phyloP scores from a whole-genome alignment of 2,888 invertebrate genomes.

The Hypomecis atomaria region DNA sequence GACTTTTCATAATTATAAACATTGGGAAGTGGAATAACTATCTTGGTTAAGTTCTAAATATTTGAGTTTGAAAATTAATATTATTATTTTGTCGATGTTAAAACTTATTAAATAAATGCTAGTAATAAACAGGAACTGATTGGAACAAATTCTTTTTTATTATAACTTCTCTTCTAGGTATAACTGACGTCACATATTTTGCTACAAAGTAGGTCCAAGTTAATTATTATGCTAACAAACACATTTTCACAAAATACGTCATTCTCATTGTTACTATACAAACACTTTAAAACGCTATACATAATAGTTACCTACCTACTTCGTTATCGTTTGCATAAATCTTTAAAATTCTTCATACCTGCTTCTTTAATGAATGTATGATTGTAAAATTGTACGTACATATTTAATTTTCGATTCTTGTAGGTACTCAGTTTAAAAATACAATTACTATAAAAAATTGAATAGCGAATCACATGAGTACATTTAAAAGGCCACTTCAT shows the following conservation, averaged over 20 bases:
- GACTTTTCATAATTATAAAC: not conserved
- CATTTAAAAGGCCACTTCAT: slow-evolving; percentile 17
- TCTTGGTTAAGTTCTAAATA: slow-evolving; percentile 24
- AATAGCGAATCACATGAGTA: slow-evolving; percentile 2
- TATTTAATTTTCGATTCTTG: not conserved
- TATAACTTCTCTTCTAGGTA: not conserved
- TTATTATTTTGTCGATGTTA: slow-evolving; percentile 32
- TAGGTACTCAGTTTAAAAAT: not conserved
- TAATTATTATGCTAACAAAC: not conserved
- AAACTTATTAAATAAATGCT: slow-evolving; percentile 29
- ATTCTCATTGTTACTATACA: slow-evolving; percentile 7
- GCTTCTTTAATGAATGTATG: not conserved
- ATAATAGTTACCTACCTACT: not conserved
- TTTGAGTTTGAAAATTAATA: slow-evolving; percentile 29
- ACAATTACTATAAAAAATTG: slow-evolving; percentile 15
- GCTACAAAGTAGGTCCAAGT: not conserved
- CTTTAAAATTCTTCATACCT: not conserved
- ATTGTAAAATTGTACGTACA: not conserved
- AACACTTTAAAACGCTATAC: slow-evolving; percentile 6
- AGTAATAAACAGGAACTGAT: slow-evolving; percentile 44
- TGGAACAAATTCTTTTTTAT: slow-evolving; percentile 36
- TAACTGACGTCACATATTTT: not conserved
- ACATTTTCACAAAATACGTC: slow-evolving; percentile 9
- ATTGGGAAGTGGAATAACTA: slow-evolving; percentile 30
- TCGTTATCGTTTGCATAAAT: slow-evolving; percentile 1